Base-by-base conservation (phyloP, 2,113 vertebrate genomes). In the Pluvialis apricaria region DNA sequence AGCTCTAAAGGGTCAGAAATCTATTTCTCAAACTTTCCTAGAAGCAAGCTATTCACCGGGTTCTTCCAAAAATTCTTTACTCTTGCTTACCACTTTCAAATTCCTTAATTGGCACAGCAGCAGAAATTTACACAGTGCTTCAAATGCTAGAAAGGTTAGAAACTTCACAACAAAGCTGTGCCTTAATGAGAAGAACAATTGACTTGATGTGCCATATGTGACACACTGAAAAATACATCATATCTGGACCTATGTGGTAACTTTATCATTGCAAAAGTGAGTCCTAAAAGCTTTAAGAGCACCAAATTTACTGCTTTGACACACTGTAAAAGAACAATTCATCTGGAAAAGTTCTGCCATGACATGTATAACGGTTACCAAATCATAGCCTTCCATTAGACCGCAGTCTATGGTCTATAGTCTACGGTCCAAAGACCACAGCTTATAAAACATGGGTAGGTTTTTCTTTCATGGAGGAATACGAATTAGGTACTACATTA, bases 321-420 rank as follows among this genome's bases (percentile, higher is more conserved):
- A 61, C 15, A 82, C 15, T 38, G 13, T 42, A 57, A 62, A 88
- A 89, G 69, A 82, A 51, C 13, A 75, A 64, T 32, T 62, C 10
- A 31, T 6, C 60, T 81, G 15, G 40, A 83, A 54, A 66, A 70
- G 18, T 61, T 86, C 16, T 60, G n/a, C 68, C 61, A 47, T 47
- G 10, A 10, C 6, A 9, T 36, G 11, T 32, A 34, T 34, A 86
- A 69, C 8, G 10, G 45, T 57, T 62, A 83, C n/a, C 34, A 86
- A 88, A 72, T 38, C 9, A 61, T 2, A 78, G 13, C 13, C 25
- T 84, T 73, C 36, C 40, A 73, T 38, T 44, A 55, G 29, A 42
- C 42, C 0, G 0, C 12, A 25, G 36, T 26, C 57, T 72, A 32
- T 10, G 8, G n/a, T 40, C 72, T 49, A 58, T 1, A 31, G 13